phyloP scores from a whole-genome alignment of 2,113 vertebrate species.

The Chaetodon auriga region DNA sequence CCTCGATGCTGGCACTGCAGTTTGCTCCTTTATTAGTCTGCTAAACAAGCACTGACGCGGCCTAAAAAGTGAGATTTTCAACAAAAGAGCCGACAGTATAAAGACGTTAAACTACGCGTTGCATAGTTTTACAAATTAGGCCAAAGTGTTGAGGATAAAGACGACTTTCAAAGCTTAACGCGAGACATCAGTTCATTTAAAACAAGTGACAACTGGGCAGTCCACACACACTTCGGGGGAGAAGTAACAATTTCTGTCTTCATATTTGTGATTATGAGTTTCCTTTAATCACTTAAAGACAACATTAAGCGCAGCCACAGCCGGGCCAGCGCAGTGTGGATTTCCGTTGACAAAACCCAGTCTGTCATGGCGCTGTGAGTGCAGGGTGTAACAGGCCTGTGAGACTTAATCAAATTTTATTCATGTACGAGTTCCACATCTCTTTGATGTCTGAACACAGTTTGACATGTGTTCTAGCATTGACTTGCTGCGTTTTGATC shows the following conservation, averaged over 20 bases:
- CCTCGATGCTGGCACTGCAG: constrained; percentile 27
- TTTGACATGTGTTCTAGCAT: neutral
- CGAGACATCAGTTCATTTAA: too few relatives aligned
- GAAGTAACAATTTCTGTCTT: neutral
- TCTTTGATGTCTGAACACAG: constrained; percentile 24
- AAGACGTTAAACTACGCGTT: neutral
- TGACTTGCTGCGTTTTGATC: neutral
- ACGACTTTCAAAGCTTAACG: neutral
- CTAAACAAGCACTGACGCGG: neutral
- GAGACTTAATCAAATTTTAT: constrained; percentile 12
- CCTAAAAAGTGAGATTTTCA: neutral
- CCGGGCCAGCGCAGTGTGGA: neutral
- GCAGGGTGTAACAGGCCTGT: constrained; percentile 1
- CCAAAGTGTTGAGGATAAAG: too few relatives aligned
- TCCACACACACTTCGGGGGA: neutral
- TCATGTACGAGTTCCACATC: neutral
- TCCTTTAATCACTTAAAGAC: neutral
- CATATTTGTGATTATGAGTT: neutral
- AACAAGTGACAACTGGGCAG: neutral
- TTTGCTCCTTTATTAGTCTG: constrained; percentile 48
- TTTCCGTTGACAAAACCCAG: constrained; percentile 1
- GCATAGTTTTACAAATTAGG: neutral
- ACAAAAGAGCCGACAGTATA: neutral
- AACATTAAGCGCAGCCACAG: neutral
- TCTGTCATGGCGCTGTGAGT: neutral